Conservation (phyloP, 2,113 vertebrate genomes). For the Siniperca chuatsi region DNA sequence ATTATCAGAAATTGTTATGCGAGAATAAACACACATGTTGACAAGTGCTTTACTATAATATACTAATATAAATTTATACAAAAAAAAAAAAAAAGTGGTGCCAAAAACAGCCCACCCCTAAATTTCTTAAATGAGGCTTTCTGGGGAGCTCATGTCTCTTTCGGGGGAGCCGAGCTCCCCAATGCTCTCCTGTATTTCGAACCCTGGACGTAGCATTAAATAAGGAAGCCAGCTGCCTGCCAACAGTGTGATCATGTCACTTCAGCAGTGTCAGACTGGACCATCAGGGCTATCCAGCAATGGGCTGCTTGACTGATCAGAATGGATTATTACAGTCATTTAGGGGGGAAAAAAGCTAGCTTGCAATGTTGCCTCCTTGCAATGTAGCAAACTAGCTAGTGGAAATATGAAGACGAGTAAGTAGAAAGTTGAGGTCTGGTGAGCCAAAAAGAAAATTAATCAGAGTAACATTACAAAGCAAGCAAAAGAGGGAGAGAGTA, state of each 20-base stretch:
- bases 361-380: not conserved
- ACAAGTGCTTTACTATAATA: too few relatives aligned
- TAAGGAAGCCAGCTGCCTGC: not conserved
- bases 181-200: too few relatives aligned
- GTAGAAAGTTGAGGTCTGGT: too few relatives aligned
- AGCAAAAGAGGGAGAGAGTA: not conserved
- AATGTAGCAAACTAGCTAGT: too few relatives aligned
- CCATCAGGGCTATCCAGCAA: not conserved
- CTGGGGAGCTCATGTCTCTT: too few relatives aligned
- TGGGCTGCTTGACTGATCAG: not conserved
- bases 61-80: too few relatives aligned
- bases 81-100: too few relatives aligned
- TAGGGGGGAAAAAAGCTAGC: not conserved
- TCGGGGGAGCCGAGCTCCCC: too few relatives aligned
- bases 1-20: too few relatives aligned
- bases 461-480: not conserved
- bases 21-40: too few relatives aligned
- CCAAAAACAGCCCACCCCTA: too few relatives aligned
- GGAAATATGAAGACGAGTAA: not conserved
- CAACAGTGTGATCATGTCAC: not conserved
- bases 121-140: too few relatives aligned
- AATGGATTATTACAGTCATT: not conserved
- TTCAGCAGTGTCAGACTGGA: not conserved
- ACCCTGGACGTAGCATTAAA: not conserved
- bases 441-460: not conserved